Conservation (phyloP, 2,888 invertebrate genomes). For the Tetheella fluctuosa region DNA sequence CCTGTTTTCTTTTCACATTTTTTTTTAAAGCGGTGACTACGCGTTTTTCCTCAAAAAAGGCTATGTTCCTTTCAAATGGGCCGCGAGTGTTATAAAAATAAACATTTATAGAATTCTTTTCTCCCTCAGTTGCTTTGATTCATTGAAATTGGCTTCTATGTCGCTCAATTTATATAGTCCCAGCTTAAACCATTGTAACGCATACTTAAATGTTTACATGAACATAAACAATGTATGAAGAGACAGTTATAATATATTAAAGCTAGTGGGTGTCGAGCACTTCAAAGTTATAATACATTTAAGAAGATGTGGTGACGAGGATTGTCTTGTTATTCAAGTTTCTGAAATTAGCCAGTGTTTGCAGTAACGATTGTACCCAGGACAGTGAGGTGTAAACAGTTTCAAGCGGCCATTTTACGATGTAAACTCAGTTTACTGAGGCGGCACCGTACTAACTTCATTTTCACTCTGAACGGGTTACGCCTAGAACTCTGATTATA, state of each 20-base stretch:
- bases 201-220: slow-evolving; percentile 35
- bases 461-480: slow-evolving; percentile 5
- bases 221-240: slow-evolving; percentile 32
- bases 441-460: slow-evolving; percentile 9
- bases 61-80: slow-evolving; percentile 30
- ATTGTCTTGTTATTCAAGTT: slow-evolving; percentile 21
- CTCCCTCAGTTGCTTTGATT: slow-evolving; percentile 21
- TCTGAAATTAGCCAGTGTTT: slow-evolving; percentile 24
- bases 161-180: slow-evolving; percentile 26
- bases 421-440: slow-evolving; percentile 35
- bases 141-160: slow-evolving; percentile 34
- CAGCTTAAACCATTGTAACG: slow-evolving; percentile 28
- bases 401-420: slow-evolving; percentile 50
- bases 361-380: slow-evolving; percentile 30
- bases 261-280: not conserved
- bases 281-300: slow-evolving; percentile 26
- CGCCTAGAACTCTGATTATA: slow-evolving; percentile 5
- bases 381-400: slow-evolving; percentile 37
- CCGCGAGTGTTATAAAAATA: slow-evolving; percentile 48
- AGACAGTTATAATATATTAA: not conserved
- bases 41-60: slow-evolving; percentile 52
- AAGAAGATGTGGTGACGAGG: slow-evolving; percentile 23
- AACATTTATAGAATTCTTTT: slow-evolving; percentile 49
- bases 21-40: slow-evolving; percentile 63
- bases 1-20: slow-evolving; percentile 61